Evolutionary conservation across 1,140 invertebrate genomes (phyloP), one percentile per base, ranked within the genome.

Genomic region (Drosophila simulans): DNA sequence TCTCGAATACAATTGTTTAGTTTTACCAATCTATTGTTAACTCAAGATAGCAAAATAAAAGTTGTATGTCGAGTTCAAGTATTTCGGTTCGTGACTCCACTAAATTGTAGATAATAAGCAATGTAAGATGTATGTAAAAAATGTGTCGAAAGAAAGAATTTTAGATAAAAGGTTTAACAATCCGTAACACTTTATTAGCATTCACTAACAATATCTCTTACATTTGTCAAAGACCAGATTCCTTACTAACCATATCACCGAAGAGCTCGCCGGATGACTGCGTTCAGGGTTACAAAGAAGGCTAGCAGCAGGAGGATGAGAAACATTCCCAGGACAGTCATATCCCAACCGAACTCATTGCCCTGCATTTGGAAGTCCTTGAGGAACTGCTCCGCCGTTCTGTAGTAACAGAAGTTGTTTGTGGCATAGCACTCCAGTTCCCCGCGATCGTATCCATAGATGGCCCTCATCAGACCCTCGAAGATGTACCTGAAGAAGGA

Each of bases 401-500:
- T 93, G 53, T 93, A 94, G 55, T 93, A 89, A 35, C 94, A 94
- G 58, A 91, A 94, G 0, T 68, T 62, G 57, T 35, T 35, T 3
- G 37, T 15, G 8, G 81, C 64, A 10, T 93, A 71, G 73, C 95
- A 96, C 0, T 93, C 81, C 34, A 96, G 80, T 34, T 92, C 92
- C 5, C 85, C 77, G 43, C 97, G 93, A 55, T 94, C 92, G 73
- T 94, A 95, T 2, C 95, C 95, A 84, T 97, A 98, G 3, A 97
- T 94, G 1, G 95, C 94, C 73, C 96, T 94, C 27, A 97, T 88
- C 1, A 95, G 93, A 3, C 96, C 96, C 91, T 97, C 96, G 80
- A 97, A 97, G 0, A 95, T 94, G 55, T 97, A 97, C 81, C 96
- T 94, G 72, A 97, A 96, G 88, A 97, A 97, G 22, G 96, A 97